These are phyloP conservation scores for Druon quercuslanigerum DNA, from an alignment of 1,140 invertebrate species.

Conservation along the genomic window DNA sequence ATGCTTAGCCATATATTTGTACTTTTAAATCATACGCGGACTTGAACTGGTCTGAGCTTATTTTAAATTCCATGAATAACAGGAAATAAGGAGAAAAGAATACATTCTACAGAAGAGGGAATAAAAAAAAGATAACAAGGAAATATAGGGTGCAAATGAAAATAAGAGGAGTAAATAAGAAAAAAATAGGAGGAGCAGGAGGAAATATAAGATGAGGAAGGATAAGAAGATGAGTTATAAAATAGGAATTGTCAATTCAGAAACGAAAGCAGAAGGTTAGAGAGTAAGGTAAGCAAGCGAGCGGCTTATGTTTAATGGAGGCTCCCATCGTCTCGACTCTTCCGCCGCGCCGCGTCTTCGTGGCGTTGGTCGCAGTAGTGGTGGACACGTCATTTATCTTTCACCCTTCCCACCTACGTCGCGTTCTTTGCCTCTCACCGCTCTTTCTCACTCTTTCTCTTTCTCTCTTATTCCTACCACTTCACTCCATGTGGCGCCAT, in stretches of 20 bases:
- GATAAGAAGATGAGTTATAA: constrained; percentile 33
- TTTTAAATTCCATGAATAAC: too few species aligned
- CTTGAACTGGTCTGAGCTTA: too few species aligned
- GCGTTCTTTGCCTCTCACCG: constrained; percentile 47
- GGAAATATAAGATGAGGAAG: constrained; percentile 25
- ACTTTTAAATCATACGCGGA: too few species aligned
- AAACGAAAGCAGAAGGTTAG: constrained; percentile 49
- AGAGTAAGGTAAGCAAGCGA: constrained; percentile 56
- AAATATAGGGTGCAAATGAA: not conserved
- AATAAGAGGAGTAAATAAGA: not conserved
- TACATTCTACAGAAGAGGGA: too few species aligned
- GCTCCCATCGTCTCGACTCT: constrained; percentile 58
- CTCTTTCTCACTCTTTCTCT: constrained; percentile 41
- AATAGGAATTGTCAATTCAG: constrained; percentile 11
- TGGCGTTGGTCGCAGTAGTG: constrained; percentile 58
- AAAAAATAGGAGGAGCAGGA: constrained; percentile 22
- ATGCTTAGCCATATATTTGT: too few species aligned
- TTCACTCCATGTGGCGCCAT: constrained; percentile 54
- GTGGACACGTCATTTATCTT: constrained; percentile 75
- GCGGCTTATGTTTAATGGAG: constrained; percentile 71
- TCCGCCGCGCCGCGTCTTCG: constrained; percentile 60
- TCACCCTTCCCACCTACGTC: constrained; percentile 65
- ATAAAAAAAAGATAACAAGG: not conserved
- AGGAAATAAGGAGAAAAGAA: too few species aligned
- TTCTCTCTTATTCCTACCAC: constrained; percentile 43